phyloP scores from a whole-genome alignment of 2,113 vertebrate genomes.

The Notothenia rossii region DNA sequence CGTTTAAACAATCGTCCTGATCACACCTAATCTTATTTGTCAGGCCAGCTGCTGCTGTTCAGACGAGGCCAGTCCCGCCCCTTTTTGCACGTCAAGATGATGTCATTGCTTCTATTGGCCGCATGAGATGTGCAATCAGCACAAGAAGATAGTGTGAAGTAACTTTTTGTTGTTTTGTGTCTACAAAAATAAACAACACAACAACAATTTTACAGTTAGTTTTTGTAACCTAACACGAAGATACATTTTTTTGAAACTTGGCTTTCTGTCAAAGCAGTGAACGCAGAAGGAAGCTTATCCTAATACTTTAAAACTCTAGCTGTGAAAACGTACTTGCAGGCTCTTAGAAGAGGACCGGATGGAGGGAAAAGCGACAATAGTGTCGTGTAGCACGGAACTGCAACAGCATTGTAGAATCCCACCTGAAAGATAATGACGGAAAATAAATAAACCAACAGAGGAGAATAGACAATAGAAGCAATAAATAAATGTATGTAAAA shows the following conservation, averaged over 20 bases:
- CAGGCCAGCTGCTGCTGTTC: conserved; percentile 21
- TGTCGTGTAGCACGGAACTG: conserved; percentile 95
- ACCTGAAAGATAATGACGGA: conserved; percentile 83
- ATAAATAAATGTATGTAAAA: background rate
- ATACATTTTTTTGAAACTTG: background rate
- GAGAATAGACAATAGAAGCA: background rate
- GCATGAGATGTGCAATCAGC: conserved; percentile 16
- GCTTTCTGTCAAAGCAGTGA: background rate
- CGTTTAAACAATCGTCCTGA: conserved; percentile 13
- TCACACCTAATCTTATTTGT: conserved; percentile 43
- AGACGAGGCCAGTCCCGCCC: conserved; percentile 17
- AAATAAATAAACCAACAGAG: background rate
- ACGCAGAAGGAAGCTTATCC: background rate
- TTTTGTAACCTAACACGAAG: background rate
- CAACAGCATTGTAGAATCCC: conserved; percentile 97
- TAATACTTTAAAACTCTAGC: background rate
- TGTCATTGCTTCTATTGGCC: background rate
- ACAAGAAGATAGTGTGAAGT: background rate
- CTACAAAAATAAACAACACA: background rate
- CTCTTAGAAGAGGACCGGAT: conserved; percentile 88
- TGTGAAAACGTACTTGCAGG: conserved; percentile 89
- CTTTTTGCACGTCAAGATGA: background rate
- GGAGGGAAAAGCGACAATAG: conserved; percentile 92
- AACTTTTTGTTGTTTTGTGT: background rate
- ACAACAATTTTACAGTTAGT: background rate